phyloP scores from a whole-genome alignment of 2,113 vertebrate species.

The Tetrax tetrax region DNA sequence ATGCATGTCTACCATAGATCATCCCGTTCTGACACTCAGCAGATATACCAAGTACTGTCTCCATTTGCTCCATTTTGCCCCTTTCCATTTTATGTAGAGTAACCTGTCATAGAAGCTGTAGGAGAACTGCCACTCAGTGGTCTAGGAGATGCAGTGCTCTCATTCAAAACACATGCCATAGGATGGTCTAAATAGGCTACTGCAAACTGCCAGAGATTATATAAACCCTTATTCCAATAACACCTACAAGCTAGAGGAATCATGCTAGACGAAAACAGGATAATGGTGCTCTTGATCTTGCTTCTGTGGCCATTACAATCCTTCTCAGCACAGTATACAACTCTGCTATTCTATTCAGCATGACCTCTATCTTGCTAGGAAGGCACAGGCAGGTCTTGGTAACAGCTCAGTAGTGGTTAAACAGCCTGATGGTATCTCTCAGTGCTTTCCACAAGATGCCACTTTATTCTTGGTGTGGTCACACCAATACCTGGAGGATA shows the following conservation, averaged over 20 bases:
- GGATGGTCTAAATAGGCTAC: not conserved
- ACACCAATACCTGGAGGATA: not conserved
- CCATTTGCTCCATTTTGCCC: not conserved
- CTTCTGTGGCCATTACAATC: not conserved
- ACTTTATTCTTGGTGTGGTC: not conserved
- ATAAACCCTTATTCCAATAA: not conserved
- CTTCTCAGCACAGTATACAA: not conserved
- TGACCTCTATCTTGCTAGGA: not conserved
- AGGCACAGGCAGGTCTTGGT: not conserved
- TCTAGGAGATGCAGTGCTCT: not conserved
- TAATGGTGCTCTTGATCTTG: not conserved
- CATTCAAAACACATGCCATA: not conserved
- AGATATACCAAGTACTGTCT: not conserved
- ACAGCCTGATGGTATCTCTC: not conserved
- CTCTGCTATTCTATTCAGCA: not conserved
- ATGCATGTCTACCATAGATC: fast-evolving
- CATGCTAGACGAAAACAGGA: not conserved
- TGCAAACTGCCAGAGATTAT: not conserved
- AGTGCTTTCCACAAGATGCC: not conserved
- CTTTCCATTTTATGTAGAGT: not conserved
- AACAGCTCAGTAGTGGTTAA: not conserved
- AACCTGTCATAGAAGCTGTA: not conserved
- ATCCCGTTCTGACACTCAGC: not conserved
- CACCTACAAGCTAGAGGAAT: not conserved
- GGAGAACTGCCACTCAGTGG: not conserved